A percentile compares a stretch with the other conserved stretches of the same genome.
Evolutionary conservation across 2,113 vertebrate species (phyloP).

Genomic region (Tupaia tana): DNA sequence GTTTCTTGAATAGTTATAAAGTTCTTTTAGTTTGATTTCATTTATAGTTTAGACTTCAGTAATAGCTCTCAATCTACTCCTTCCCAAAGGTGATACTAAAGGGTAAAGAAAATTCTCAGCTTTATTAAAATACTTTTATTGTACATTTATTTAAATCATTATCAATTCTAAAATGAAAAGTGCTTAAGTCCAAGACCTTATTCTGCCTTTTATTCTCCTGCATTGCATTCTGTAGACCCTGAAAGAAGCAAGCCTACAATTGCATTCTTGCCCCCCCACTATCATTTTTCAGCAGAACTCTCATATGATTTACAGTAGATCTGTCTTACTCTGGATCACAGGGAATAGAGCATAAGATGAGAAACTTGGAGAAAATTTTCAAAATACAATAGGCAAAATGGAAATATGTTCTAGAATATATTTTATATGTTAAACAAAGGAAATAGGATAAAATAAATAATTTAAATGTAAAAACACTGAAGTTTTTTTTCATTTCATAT

Average conservation of each 20-base stretch:
- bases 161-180: not conserved
- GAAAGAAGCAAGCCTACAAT: not conserved
- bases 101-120: not conserved
- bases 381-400: not conserved
- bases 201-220: not conserved
- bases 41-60: not conserved
- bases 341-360: not conserved
- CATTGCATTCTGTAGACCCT: not conserved
- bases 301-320: not conserved
- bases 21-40: not conserved
- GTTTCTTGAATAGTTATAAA: slow-evolving; percentile 22
- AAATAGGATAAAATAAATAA: not conserved
- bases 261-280: not conserved
- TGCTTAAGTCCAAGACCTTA: not conserved
- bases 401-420: not conserved
- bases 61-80: not conserved
- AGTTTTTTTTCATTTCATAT: not conserved
- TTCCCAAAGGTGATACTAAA: not conserved
- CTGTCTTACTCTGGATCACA: not conserved
- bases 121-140: slow-evolving; percentile 16
- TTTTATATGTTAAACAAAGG: not conserved
- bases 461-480: not conserved
- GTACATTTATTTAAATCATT: not conserved
- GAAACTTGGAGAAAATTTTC: not conserved
- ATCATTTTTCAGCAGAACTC: no score